These are phyloP conservation scores for Eumaeus atala DNA, from an alignment of 1,140 invertebrate genomes.

Conservation along the genomic window DNA sequence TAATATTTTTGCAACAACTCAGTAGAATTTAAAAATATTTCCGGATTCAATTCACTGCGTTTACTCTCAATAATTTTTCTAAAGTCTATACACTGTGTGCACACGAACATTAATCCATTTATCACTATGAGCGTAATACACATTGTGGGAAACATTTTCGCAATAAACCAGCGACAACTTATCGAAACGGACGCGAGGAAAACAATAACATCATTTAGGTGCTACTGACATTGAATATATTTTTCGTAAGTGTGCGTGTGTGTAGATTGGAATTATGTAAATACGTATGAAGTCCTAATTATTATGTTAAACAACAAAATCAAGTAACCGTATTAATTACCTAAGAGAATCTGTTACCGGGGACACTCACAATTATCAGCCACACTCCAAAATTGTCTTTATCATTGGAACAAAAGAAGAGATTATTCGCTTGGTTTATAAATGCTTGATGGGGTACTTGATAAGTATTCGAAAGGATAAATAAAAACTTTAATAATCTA, in stretches of 20 bases:
- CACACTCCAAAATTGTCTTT: too few relatives aligned
- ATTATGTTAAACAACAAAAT: too few relatives aligned
- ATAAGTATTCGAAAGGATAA: too few relatives aligned
- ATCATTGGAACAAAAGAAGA: too few relatives aligned
- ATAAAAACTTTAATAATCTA: too few relatives aligned
- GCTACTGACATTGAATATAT: conserved; percentile 2
- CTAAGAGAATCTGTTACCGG: too few relatives aligned
- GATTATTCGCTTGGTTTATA: too few relatives aligned
- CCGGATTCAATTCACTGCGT: conserved; percentile 7
- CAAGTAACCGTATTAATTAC: too few relatives aligned
- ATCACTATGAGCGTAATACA: neutral
- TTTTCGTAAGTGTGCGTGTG: neutral
- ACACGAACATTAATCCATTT: neutral
- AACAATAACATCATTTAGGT: neutral
- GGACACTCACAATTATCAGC: too few relatives aligned
- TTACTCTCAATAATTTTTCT: neutral
- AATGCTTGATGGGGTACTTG: too few relatives aligned
- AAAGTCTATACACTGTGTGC: neutral
- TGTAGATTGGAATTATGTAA: neutral
- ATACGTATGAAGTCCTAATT: too few relatives aligned
- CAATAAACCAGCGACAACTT: neutral
- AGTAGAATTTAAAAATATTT: conserved; percentile 32
- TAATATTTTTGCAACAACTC: conserved; percentile 43
- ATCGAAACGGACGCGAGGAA: neutral
- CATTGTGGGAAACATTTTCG: neutral